Evolutionary conservation across 2,888 invertebrate genomes (phyloP), one percentile per base, ranked within the genome.

Genomic region (Clusia tigrina): DNA sequence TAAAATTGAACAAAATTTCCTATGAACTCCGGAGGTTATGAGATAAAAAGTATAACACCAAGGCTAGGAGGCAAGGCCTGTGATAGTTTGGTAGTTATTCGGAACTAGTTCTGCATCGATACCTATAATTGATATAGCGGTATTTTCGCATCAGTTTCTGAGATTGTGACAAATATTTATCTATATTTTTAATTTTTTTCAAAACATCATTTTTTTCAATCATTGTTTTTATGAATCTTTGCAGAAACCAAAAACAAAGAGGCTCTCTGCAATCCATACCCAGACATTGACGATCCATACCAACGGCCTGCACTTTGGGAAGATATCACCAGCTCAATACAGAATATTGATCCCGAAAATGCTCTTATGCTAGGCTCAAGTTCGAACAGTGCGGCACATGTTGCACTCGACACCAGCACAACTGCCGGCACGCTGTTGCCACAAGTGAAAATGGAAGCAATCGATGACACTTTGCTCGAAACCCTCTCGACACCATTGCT

Each of bases 261-360:
- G 78, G 79, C 80, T 77, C 78, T 80, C 68, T 77, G 78, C 67
- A 73, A 74, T 62, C 70, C 72, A 37, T 81, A 78, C 58, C 70
- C 73, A 57, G 81, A 82, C 66, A 78, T 81, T 63, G 94, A 95
- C 84, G 94, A 95, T 85, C 91, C 92, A 59, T 94, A 93, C 85
- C 89, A 93, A 72, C 90, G 93, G 76, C 94, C 94, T 52, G 92
- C 93, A 32, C 87, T 94, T 48, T 95, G 95, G 95, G 94, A 95
- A 85, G 94, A 95, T 86, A 94, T 95, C 81, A 91, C 94, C 69
- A 92, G 93, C 82, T 93, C 93, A 78, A 93, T 94, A 84, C 90
- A 93, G 81, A 94, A 94, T 84, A 90, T 94, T 79, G 94, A 95
- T 82, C 93, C 94, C 25, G 94, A 94, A 83, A 94, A 94, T 81